phyloP scores from a whole-genome alignment of 2,888 invertebrate species.

The Agonopterix alstromeriana region DNA sequence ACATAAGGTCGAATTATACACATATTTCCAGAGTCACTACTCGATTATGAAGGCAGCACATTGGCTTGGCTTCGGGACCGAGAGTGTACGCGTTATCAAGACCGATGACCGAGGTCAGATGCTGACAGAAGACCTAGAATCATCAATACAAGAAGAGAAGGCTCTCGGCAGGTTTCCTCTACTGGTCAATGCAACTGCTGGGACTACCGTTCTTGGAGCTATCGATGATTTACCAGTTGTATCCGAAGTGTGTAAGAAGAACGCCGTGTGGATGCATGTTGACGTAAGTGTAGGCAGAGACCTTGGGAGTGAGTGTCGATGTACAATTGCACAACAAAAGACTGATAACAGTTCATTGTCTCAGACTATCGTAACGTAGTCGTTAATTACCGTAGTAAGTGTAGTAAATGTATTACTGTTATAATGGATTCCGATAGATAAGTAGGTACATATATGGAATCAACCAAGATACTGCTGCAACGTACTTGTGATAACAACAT shows the following conservation, averaged over 20 bases:
- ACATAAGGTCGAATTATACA: no score
- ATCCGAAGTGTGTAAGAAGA: slow-evolving; percentile 80
- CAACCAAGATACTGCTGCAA: no score
- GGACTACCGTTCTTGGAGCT: slow-evolving; percentile 90
- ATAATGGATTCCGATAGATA: not conserved
- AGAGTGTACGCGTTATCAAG: slow-evolving; percentile 80
- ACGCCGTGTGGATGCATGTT: slow-evolving; percentile 88
- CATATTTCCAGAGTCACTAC: slow-evolving; percentile 81
- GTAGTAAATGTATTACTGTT: not conserved
- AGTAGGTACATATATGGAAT: no score
- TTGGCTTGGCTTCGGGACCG: slow-evolving; percentile 90
- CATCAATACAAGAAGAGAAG: slow-evolving; percentile 67
- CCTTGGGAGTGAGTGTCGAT: no score
- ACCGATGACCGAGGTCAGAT: slow-evolving; percentile 83
- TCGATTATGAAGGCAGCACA: slow-evolving; percentile 88
- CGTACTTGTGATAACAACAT: no score
- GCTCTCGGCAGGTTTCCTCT: slow-evolving; percentile 76
- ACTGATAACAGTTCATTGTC: not conserved
- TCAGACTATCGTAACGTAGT: not conserved
- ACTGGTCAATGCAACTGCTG: slow-evolving; percentile 85
- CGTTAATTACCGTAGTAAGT: no score
- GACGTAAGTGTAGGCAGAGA: slow-evolving; percentile 77
- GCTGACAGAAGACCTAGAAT: slow-evolving; percentile 76
- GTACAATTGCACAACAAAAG: not conserved
- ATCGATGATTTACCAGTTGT: slow-evolving; percentile 85